These are phyloP conservation scores for Acanthis flammea DNA, from an alignment of 2,797 vertebrate species.

Conservation along the genomic window DNA sequence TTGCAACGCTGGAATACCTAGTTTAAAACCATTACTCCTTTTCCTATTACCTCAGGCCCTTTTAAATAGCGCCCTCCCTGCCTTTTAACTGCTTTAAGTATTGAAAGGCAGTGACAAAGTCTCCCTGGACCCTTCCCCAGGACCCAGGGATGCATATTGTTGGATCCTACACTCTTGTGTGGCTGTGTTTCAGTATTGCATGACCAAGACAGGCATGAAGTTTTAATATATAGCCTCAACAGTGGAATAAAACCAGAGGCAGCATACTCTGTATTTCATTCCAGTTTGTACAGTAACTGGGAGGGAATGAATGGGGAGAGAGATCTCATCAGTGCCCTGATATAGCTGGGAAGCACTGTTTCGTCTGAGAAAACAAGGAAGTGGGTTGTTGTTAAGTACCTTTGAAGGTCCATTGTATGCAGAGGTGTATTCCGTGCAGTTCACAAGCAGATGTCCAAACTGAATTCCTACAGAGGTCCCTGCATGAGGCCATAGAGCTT, in stretches of 20 bases:
- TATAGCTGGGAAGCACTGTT: not conserved
- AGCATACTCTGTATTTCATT: not conserved
- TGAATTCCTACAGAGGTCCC: fast-evolving
- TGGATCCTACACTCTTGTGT: not conserved
- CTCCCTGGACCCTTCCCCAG: not conserved
- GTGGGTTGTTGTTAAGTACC: fast-evolving
- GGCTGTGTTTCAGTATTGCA: fast-evolving
- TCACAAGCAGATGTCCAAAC: not conserved
- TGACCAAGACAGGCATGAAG: fast-evolving
- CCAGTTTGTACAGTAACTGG: not conserved
- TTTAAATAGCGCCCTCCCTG: not conserved
- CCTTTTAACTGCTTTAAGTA: not conserved
- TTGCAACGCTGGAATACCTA: not conserved
- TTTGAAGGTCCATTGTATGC: not conserved
- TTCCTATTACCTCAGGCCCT: not conserved
- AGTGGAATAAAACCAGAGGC: not conserved
- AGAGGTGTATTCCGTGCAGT: not conserved
- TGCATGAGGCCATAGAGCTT: not conserved
- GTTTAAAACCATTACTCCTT: not conserved
- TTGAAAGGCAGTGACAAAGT: not conserved
- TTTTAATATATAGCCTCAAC: not conserved
- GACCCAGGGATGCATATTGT: not conserved
- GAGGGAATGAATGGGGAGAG: not conserved
- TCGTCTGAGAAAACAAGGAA: not conserved
- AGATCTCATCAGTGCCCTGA: too few species aligned